Base-by-base conservation (phyloP, 2,113 vertebrate genomes). In the Campylorhamphus procurvoides region DNA sequence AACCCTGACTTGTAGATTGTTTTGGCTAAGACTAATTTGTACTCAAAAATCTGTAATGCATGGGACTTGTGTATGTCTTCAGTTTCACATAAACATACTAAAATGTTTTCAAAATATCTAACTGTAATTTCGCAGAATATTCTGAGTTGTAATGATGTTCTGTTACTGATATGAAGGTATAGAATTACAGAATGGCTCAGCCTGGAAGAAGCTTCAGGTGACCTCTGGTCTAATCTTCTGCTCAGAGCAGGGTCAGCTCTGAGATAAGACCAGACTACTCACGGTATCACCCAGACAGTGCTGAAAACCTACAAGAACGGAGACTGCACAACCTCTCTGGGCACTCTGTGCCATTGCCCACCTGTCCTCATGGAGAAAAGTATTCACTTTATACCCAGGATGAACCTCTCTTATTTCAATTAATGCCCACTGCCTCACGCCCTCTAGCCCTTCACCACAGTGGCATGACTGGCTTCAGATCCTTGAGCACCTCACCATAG, bases 1-100 rank as follows among this genome's bases (percentile, higher is more conserved):
- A 62, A 17, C 3, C 5, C 5, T 3, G 5, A 1, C 12, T 35
- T 37, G 2, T 37, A 37, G 37, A 37, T 37, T 37, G 7, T 1
- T 55, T 49, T 49, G 27, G 40, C 8, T 35, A 68, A 52, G 33
- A 50, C 12, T 53, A 91, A 66, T 50, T 40, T 11, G 37, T 44
- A 42, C 3, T 56, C 25, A 77, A 39, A 64, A 91, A 40, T 39
- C 59, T 81, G 12, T 55, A 46, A 52, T n/a, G 8, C 53, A n/a
- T 25, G 37, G 20, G 50, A 56, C 23, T 35, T 84, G 19, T 59
- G 9, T 68, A 18, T 49, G 3, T 25, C 33, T 56, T 14, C 63
- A 73, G 5, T 56, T 29, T 58, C 19, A 49, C 14, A 23, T 19
- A 49, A 78, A 4, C 16, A 28, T 39, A 12, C 9, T 29, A 42